Evolutionary conservation across 2,113 vertebrate species (phyloP).

Genomic region (Malurus elegans): DNA sequence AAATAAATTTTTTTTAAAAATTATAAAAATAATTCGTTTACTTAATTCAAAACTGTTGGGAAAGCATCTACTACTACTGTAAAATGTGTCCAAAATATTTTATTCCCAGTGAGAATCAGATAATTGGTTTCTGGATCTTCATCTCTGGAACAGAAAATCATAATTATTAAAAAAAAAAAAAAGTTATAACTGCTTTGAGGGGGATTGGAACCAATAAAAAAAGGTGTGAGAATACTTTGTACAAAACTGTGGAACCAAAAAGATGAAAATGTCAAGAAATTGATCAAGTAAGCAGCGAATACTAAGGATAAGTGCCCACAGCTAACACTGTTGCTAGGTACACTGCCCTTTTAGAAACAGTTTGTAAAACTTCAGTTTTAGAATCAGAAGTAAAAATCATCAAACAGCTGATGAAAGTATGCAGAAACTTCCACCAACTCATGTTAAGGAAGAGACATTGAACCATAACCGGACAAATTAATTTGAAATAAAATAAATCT

Average conservation of each 20-base stretch:
- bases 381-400: background rate
- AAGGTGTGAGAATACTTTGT: background rate
- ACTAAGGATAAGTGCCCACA: background rate
- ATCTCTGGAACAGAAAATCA: slow-evolving; percentile 2
- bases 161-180: background rate
- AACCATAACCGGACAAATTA: background rate
- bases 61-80: background rate
- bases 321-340: background rate
- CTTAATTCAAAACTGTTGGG: background rate
- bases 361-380: background rate
- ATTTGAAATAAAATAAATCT: background rate
- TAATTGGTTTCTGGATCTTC: background rate
- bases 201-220: background rate
- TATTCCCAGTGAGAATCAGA: background rate
- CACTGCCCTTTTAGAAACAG: background rate
- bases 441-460: background rate
- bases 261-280: background rate
- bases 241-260: background rate
- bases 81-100: background rate
- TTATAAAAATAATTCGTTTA: background rate
- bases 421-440: background rate
- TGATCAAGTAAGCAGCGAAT: background rate
- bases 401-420: background rate
- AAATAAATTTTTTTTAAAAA: background rate
- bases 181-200: background rate